Conservation (phyloP, 2,888 invertebrate genomes). For the Suillia variegata region DNA sequence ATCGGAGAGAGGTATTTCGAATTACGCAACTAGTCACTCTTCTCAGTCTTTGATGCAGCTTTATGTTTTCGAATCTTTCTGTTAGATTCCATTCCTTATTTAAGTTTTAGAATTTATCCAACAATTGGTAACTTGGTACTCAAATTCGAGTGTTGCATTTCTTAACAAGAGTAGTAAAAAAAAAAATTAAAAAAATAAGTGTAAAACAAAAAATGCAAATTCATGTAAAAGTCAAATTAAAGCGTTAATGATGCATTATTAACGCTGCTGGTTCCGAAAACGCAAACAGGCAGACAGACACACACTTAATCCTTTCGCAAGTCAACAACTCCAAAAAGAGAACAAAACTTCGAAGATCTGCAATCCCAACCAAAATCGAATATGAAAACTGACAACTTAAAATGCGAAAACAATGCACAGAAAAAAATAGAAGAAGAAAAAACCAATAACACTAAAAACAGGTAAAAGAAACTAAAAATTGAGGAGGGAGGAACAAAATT, state of each 20-base stretch:
- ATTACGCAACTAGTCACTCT: too few species aligned
- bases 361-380: not conserved
- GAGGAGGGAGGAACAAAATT: constrained; percentile 8
- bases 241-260: constrained; percentile 59
- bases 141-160: too few species aligned
- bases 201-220: too few species aligned
- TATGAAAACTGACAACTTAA: not conserved
- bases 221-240: constrained; percentile 48
- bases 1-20: too few species aligned
- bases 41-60: too few species aligned
- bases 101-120: too few species aligned
- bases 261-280: constrained; percentile 36
- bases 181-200: too few species aligned
- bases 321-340: constrained; percentile 37
- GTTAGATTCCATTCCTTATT: too few species aligned
- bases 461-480: constrained; percentile 6
- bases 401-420: not conserved
- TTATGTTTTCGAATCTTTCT: too few species aligned
- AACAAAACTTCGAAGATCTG: too few species aligned
- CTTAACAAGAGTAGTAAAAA: too few species aligned
- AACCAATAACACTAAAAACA: constrained; percentile 1
- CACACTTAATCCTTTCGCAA: constrained; percentile 52
- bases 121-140: too few species aligned
- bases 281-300: not conserved
- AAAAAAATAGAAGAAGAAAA: not conserved